Evolutionary conservation across 1,140 invertebrate species (phyloP), one percentile per base, ranked within the genome.

Genomic region (Pissodes strobi): DNA sequence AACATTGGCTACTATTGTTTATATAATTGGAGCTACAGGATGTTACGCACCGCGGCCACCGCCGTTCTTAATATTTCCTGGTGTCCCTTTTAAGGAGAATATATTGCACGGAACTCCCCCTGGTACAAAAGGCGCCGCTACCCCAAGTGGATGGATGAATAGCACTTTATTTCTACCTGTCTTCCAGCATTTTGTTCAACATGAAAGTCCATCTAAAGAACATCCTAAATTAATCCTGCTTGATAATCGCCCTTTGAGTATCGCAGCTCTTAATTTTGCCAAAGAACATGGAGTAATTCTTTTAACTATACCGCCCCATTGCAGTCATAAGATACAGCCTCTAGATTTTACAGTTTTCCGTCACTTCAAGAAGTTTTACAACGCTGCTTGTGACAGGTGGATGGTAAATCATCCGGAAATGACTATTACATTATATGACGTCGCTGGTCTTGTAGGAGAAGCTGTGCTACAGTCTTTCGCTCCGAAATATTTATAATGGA

Each of bases 281-380:
- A 43, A 68, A 48, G 51, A 71, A 30, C 75, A 79, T 66, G 66
- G 74, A 15, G 72, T 80, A 13, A 64, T 66, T 63, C 63, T 79
- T 51, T 64, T 83, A 8, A 78, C 79, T 38, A 72, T 83, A 39
- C 79, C 81, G 58, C 79, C 81, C 27, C 81, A 80, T 57, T 60
- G 46, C 22, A 76, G 70, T 1, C 76, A 79, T 64, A 38, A 67
- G 15, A 27, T 80, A 13, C 76, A 80, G 53, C 77, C 78, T 12
- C 56, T 79, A 10, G 76, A 80, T 66, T 65, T 74, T 5, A 27
- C 55, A n/a, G 68, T 79, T 51, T 75, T 74, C 67, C 39, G 45
- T 17, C 72, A 73, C 25, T 63, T 69, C 9, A 70, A 61, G n/a
- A 49, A n/a, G n/a, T n/a, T n/a, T n/a, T n/a, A n/a, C 61, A 17